Evolutionary conservation across 1,140 invertebrate genomes (phyloP), one percentile per base, ranked within the genome.

Genomic region (Bombus consobrinus): DNA sequence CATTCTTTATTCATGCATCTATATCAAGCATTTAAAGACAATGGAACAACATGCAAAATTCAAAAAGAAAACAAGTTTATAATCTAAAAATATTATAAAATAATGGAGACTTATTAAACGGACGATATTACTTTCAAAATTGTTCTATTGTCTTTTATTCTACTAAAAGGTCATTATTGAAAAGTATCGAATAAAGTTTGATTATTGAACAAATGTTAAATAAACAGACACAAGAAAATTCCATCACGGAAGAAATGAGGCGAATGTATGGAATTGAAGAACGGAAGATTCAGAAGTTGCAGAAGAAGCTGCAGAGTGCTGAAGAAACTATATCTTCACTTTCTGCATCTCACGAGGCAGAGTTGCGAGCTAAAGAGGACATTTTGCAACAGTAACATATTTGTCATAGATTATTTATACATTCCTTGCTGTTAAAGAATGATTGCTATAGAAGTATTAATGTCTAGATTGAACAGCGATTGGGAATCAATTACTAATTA

Each of bases 401-500:
- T 73, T 22, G 4, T 3, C 43, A 73, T 73, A 15, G 3, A 43
- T 43, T 28, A 8, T 71, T 41, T 41, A 72, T 22, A 59, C 25
- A 75, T 57, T 75, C 28, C 22, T 75, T 53, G 8, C 41, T 1
- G n/a, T 75, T 32, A 53, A 37, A 57, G 2, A 47, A 34, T 32
- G 59, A 5, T 13, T 1, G 12, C 6, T 6, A 37, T 22, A 34
- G 9, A 12, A 9, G 2, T 57, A 66, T 6, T n/a, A 25, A 8
- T 57, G 15, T 71, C 25, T 53, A 89, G 88, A 53, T 22, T 91
- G 47, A 82, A 81, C 28, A 43, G 53, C 15, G 88, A 90, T 39
- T 90, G 87, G 89, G 80, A 85, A 78, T 77, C 81, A 15, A 87
- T 91, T 64, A 83, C 85, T 9, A 81, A 87, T 4, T 87, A 91